Evolutionary conservation across 2,888 invertebrate genomes (phyloP), one percentile per base, ranked within the genome.

Genomic region (Spodoptera littoralis): DNA sequence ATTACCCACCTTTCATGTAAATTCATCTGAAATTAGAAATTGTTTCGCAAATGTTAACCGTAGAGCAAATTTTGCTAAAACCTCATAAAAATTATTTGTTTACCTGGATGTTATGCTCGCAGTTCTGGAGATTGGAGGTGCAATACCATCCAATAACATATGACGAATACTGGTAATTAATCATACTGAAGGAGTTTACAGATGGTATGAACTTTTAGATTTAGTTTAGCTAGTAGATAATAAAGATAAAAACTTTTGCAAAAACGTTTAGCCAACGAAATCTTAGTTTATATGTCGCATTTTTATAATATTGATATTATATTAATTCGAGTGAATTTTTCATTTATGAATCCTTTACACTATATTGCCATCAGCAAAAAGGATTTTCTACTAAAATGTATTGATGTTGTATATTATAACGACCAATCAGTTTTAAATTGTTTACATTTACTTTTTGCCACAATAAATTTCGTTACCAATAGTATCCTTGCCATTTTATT

Each of bases 391-490:
- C 62, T 51, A 6, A 36, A 30, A 43, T 53, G 44, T 59, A 43
- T 60, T 60, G 56, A 22, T 76, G 54, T 66, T 70, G 57, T 60
- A 69, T 8, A 53, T 49, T 49, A 3, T 51, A 53, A 59, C 49
- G 24, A 36, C 43, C 3, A 12, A 52, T 47, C 45, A 73, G 12
- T 61, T 73, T 55, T 42, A 55, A 57, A 49, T 41, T 4, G 42
- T 51, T 59, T 63, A 65, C 46, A 59, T 76, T 74, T 78, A 68
- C 24, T 58, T 52, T 67, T 66, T 63, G 57, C 12, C 45, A 24
- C 24, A 76, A 60, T 75, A 76, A 50, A 67, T 24, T 64, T 24
- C n/a, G 30, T 60, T 61, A 50, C 47, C 11, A 53, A 9, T 6
- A 56, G 5, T 11, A 5, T 36, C 22, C 8, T 22, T 6, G 8